Percentiles rank a stretch among this genome's conserved stretches.
These are phyloP conservation scores for Lates japonicus DNA, from an alignment of 2,797 vertebrate genomes.

Conservation along the genomic window DNA sequence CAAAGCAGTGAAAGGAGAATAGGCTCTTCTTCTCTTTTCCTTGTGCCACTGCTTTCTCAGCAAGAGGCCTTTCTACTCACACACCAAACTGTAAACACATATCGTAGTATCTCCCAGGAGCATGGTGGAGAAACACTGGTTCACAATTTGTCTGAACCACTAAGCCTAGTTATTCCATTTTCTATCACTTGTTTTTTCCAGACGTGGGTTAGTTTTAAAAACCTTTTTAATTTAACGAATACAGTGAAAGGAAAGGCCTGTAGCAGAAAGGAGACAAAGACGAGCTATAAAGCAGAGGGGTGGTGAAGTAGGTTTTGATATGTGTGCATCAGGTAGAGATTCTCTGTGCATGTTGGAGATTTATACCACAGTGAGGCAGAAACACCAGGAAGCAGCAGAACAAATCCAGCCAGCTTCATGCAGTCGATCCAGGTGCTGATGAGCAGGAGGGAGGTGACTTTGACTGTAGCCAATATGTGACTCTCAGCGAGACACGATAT, in stretches of 20 bases:
- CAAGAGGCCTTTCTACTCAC: not conserved
- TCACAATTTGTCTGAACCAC: constrained; percentile 1
- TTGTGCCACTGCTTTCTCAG: constrained; percentile 28
- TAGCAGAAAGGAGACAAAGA: not conserved
- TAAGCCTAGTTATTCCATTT: not conserved
- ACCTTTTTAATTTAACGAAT: constrained; percentile 8
- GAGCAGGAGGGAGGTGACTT: constrained; percentile 37
- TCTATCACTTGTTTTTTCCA: not conserved
- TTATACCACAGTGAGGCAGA: constrained; percentile 21
- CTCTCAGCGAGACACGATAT: constrained; percentile 27
- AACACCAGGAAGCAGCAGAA: constrained; percentile 14
- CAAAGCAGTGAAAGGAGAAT: not conserved
- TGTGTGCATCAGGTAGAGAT: constrained; percentile 5
- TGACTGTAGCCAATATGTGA: constrained; percentile 24
- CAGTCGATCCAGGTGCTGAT: constrained; percentile 27
- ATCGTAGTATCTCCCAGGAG: not conserved
- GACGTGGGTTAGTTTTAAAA: not conserved
- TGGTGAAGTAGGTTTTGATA: not conserved
- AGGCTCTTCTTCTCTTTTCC: not conserved
- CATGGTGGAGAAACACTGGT: not conserved
- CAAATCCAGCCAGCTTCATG: constrained; percentile 29
- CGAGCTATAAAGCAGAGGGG: not conserved
- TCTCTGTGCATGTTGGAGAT: constrained; percentile 16
- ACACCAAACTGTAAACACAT: constrained; percentile 45
- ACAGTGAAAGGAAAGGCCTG: not conserved